phyloP scores from a whole-genome alignment of 2,113 vertebrate species.

The Myiopsitta monachus region DNA sequence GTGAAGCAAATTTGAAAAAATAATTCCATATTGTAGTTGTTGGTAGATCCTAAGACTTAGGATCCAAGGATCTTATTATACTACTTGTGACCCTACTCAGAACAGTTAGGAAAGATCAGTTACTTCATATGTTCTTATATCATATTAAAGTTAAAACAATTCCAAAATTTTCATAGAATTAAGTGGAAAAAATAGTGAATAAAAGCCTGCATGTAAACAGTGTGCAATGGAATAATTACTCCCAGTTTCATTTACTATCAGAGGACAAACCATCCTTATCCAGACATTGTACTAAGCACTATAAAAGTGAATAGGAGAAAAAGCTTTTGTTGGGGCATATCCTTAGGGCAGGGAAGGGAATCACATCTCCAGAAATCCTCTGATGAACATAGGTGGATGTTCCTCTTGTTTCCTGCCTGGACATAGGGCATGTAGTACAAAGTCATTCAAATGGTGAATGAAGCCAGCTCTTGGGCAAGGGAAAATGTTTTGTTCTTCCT shows the following conservation, averaged over 20 bases:
- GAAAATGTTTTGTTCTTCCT: neutral
- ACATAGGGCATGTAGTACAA: neutral
- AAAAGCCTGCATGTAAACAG: neutral
- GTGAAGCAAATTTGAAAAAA: neutral
- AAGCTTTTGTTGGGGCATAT: fast-evolving
- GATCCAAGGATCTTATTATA: neutral
- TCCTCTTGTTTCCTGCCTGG: neutral
- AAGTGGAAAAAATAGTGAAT: neutral
- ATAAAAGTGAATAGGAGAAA: neutral
- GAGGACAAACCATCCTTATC: neutral
- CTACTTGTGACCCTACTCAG: neutral
- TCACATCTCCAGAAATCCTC: neutral
- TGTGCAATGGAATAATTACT: neutral
- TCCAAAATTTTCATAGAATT: neutral
- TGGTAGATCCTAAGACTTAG: neutral
- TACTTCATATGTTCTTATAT: neutral
- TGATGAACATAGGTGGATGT: fast-evolving
- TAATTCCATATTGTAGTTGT: neutral
- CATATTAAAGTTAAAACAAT: neutral
- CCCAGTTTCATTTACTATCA: neutral
- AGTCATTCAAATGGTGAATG: neutral
- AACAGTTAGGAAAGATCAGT: neutral
- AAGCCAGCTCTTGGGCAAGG: neutral
- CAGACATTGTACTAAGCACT: neutral
- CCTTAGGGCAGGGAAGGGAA: neutral